These are phyloP conservation scores for Benthochromis sp. DNA, from an alignment of 2,113 vertebrate species.

Conservation along the genomic window DNA sequence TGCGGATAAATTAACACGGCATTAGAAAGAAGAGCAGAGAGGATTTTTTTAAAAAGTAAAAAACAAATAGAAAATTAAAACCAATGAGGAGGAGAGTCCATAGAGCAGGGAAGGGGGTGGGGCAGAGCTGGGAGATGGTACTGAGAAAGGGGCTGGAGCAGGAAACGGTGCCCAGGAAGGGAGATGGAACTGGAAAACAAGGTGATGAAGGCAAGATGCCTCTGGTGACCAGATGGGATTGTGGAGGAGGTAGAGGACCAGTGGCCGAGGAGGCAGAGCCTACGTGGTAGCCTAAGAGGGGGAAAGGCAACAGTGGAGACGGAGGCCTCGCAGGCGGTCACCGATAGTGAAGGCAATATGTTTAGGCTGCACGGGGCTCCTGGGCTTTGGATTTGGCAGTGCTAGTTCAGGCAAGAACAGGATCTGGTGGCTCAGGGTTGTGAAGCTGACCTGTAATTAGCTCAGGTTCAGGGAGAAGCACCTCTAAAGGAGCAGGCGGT, in stretches of 20 bases:
- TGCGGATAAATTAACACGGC: not conserved
- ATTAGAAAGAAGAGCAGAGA: not conserved
- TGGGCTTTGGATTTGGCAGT: not conserved
- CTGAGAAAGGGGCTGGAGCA: not conserved
- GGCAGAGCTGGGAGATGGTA: not conserved
- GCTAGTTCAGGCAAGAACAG: not conserved
- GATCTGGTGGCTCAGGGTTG: not conserved
- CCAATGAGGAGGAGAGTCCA: not conserved
- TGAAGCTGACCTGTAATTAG: not conserved
- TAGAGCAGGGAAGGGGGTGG: not conserved
- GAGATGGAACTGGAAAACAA: not conserved
- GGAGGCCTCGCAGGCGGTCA: not conserved
- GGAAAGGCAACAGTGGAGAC: not conserved
- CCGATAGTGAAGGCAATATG: not conserved
- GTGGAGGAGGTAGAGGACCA: not conserved
- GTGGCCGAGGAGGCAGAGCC: not conserved
- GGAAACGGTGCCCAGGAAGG: accelerated
- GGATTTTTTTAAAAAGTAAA: not conserved
- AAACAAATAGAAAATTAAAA: not conserved
- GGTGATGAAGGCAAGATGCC: not conserved
- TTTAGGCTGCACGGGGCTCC: not conserved
- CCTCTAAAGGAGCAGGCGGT: accelerated
- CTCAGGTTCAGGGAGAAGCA: not conserved
- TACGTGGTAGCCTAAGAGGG: not conserved
- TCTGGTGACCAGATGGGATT: accelerated